phyloP scores from a whole-genome alignment of 2,113 vertebrate species.

The Merops nubicus region DNA sequence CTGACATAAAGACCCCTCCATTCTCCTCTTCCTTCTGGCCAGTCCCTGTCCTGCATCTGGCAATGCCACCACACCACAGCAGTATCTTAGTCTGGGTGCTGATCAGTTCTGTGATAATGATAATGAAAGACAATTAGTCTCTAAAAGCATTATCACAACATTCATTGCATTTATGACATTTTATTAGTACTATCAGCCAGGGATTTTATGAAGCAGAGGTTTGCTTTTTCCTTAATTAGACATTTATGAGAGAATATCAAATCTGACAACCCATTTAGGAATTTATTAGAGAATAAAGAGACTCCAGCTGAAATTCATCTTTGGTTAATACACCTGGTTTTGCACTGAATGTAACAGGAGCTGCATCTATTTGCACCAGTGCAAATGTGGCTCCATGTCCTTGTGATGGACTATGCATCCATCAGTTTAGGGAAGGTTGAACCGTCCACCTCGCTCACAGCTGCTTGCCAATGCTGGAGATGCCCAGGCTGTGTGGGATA shows the following conservation, averaged over 20 bases:
- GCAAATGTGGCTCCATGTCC: not conserved
- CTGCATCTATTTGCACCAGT: not conserved
- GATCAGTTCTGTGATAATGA: constrained; percentile 28
- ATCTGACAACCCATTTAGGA: constrained; percentile 3
- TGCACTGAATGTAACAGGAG: not conserved
- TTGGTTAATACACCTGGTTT: not conserved
- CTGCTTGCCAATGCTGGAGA: not conserved
- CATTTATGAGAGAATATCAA: constrained; percentile 16
- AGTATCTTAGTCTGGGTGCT: not conserved
- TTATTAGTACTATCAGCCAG: constrained; percentile 31
- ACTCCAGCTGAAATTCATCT: not conserved
- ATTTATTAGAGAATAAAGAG: constrained; percentile 58
- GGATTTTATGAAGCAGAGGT: constrained; percentile 11
- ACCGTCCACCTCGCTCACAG: not conserved
- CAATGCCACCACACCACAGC: rapidly evolving
- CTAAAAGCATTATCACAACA: constrained; percentile 16
- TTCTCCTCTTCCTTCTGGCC: not conserved
- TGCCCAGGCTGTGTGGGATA: not conserved
- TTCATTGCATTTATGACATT: not conserved
- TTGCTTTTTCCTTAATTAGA: constrained; percentile 35
- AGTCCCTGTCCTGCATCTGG: not conserved
- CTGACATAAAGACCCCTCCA: not conserved
- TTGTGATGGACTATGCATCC: not conserved
- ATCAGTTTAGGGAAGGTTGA: not conserved
- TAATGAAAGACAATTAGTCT: constrained; percentile 51